These are phyloP conservation scores for Nilaparvata lugens DNA, from an alignment of 1,140 invertebrate genomes.

Conservation along the genomic window DNA sequence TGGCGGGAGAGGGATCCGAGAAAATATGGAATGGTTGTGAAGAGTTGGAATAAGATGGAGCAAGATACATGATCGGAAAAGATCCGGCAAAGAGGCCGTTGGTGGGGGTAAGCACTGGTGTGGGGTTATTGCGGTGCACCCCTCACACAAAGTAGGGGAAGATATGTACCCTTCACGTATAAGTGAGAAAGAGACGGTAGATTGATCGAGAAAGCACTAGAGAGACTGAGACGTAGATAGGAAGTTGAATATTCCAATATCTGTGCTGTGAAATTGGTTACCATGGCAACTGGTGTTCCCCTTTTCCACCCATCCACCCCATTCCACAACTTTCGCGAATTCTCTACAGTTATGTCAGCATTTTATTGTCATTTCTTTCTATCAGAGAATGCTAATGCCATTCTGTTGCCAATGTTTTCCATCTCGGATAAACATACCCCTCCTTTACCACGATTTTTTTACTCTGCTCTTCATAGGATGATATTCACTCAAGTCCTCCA, in stretches of 20 bases:
- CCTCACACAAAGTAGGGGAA: too few species aligned
- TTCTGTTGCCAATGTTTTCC: not conserved
- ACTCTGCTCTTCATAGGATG: too few species aligned
- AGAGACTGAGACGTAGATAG: too few species aligned
- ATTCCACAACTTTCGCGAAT: too few species aligned
- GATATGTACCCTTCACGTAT: not conserved
- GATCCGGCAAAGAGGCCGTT: not conserved
- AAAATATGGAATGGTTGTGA: too few species aligned
- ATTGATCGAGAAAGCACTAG: too few species aligned
- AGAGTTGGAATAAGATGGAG: too few species aligned
- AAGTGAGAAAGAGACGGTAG: not conserved
- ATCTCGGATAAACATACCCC: not conserved
- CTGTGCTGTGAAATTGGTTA: not conserved
- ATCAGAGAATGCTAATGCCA: not conserved
- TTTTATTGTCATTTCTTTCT: constrained; percentile 3
- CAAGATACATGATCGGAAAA: not conserved
- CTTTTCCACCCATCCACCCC: not conserved
- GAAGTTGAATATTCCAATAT: constrained; percentile 2
- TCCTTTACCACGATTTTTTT: too few species aligned
- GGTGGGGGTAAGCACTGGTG: not conserved
- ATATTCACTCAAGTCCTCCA: too few species aligned
- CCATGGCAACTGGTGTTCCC: not conserved
- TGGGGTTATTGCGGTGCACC: not conserved
- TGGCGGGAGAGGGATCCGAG: too few species aligned
- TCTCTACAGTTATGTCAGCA: not conserved